Percentiles rank a stretch among this genome's conserved stretches.
Evolutionary conservation across 2,797 vertebrate genomes (phyloP).

Genomic region (Chaetodon trifasciatus): DNA sequence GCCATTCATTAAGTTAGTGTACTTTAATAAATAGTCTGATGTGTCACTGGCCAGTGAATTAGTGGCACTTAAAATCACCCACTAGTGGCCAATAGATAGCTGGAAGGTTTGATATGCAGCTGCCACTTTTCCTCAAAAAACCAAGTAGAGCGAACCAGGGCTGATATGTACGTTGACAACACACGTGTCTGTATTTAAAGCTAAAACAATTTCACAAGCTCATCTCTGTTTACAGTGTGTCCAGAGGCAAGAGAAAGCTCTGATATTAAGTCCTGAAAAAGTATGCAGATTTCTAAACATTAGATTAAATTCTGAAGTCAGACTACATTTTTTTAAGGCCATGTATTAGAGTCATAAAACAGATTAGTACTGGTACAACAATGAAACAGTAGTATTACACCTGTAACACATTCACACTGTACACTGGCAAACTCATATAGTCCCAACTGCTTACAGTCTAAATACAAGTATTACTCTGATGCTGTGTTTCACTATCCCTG

Average conservation of each 20-base stretch:
- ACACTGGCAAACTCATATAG: not conserved
- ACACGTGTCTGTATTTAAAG: constrained; percentile 11
- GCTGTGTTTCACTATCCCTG: not conserved
- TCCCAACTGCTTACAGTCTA: not conserved
- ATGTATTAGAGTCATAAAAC: not conserved
- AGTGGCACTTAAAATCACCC: constrained; percentile 85
- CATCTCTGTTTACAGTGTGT: constrained; percentile 20
- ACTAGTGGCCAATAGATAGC: constrained; percentile 78
- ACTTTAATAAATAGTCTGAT: constrained; percentile 88
- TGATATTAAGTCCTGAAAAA: not conserved
- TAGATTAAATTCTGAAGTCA: not conserved
- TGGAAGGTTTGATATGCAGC: constrained; percentile 72
- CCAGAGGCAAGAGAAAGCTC: not conserved
- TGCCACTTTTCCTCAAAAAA: constrained; percentile 61
- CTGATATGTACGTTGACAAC: constrained; percentile 42
- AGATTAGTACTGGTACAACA: not conserved
- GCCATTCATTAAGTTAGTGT: constrained; percentile 88
- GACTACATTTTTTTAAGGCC: not conserved
- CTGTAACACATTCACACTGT: not conserved
- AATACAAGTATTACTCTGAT: not conserved
- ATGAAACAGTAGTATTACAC: not conserved
- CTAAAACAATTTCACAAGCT: constrained; percentile 7
- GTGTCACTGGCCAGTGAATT: constrained; percentile 86
- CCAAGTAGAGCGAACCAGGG: constrained; percentile 53
- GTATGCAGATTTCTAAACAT: not conserved